Base-by-base conservation (phyloP, 2,888 invertebrate species). In the Cryptosula pallasiana region DNA sequence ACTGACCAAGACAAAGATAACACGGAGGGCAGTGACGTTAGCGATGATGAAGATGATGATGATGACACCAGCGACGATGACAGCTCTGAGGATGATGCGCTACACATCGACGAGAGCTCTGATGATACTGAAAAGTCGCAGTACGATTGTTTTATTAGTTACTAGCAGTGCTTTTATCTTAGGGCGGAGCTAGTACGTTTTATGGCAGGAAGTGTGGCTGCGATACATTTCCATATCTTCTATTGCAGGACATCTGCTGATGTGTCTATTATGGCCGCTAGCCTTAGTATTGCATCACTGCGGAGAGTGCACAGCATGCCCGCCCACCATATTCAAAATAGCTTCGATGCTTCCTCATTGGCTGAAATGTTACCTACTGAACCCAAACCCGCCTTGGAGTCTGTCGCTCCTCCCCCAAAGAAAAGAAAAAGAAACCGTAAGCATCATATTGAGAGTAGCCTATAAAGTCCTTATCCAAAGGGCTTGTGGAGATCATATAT, bases 31-130 rank as follows among this genome's bases (percentile, higher is more conserved):
- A 77, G 78, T 34, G 78, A 78, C 72, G 73, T 76, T 54, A 75
- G 76, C 1, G 80, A 79, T 71, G 81, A 80, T 34, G 81, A 79
- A 20, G 79, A 81, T 3, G 69, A 58, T n/a, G 70, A 70, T 2
- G 70, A 70, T 5, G 32, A 70, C 35, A 29, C 36, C 2, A 27
- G 25, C 23, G 70, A 70, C 9, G 35, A 71, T 5, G 70, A 54
- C 1, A 54, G 70, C 25, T 36, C 71, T 13, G 45, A 55, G n/a
- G 72, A 72, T 55, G 36, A n/a, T 23, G 70, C 63, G 5, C 32
- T 63, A 34, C 63, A 35, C 16, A 36, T 35, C 9, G 71, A 72
- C 20, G 69, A 72, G 29, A 23, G 63, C 35, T 16, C 16, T 5
- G 35, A 71, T 1, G 69, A 74, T 55, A 23, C 63, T 32, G 63